Evolutionary conservation across 2,797 vertebrate species (phyloP).

Genomic region (Odontamblyopus rebecca): DNA sequence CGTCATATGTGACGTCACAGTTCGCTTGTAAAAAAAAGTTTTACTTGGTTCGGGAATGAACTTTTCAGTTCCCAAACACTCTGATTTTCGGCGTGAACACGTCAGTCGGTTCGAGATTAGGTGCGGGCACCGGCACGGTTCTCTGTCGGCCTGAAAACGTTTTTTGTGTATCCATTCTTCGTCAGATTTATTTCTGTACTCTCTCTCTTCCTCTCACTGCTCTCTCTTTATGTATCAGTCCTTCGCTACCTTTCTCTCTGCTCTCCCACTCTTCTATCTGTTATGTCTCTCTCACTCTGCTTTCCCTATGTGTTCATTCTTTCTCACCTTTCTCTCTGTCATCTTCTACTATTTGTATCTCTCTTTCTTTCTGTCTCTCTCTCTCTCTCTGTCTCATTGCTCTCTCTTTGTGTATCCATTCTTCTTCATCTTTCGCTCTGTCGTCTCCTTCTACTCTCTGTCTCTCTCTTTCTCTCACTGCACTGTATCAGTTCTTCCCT

Average conservation of each 20-base stretch:
- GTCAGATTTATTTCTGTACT: not conserved
- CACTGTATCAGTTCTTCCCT: no score
- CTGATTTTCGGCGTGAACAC: no score
- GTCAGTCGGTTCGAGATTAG: no score
- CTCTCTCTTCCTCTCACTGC: no score
- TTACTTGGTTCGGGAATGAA: no score
- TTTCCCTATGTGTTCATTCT: no score
- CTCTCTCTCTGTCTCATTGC: not conserved
- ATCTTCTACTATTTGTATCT: not conserved
- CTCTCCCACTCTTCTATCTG: no score
- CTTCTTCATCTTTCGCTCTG: not conserved
- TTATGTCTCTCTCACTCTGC: not conserved
- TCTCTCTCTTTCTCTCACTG: not conserved
- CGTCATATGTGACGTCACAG: no score
- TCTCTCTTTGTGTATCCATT: not conserved
- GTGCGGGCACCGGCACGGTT: no score
- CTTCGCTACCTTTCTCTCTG: not conserved
- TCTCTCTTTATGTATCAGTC: not conserved
- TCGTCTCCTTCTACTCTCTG: not conserved
- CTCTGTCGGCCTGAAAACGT: no score
- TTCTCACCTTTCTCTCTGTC: not conserved
- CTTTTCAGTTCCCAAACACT: no score
- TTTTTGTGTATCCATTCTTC: not conserved
- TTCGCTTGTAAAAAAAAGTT: no score
- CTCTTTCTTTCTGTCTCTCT: not conserved